A percentile compares a stretch with the other conserved stretches of the same genome.
phyloP scores from a whole-genome alignment of 2,888 invertebrate species.

The Drosophila ochracea region DNA sequence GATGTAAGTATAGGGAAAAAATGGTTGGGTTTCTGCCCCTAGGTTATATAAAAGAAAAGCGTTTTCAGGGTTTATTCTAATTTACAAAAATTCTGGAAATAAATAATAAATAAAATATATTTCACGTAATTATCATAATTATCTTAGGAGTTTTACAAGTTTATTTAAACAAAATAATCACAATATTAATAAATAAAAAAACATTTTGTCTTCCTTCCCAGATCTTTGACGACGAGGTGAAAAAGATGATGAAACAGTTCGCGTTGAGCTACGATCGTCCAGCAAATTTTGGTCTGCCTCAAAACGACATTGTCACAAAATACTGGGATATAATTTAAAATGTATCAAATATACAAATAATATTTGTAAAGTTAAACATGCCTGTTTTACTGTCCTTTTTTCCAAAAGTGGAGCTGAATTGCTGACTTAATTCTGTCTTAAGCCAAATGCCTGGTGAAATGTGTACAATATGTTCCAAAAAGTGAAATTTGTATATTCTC shows the following conservation, averaged over 20 bases:
- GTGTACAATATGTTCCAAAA: slow-evolving; percentile 5
- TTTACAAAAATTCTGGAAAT: background rate
- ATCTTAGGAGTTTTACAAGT: background rate
- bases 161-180: background rate
- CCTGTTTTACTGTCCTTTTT: slow-evolving; percentile 12
- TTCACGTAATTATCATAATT: background rate
- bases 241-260: slow-evolving; percentile 90
- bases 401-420: slow-evolving; percentile 30
- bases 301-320: slow-evolving; percentile 88
- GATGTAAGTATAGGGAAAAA: slow-evolving; percentile 85
- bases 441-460: slow-evolving; percentile 48
- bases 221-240: slow-evolving; percentile 92
- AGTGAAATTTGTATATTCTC: background rate
- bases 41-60: background rate
- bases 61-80: background rate
- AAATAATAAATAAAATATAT: background rate
- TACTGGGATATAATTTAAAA: slow-evolving; percentile 87
- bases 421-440: slow-evolving; percentile 42
- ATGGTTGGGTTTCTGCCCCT: background rate
- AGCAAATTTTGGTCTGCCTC: slow-evolving; percentile 87
- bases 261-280: slow-evolving; percentile 92
- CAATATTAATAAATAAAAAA: background rate
- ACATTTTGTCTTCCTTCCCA: slow-evolving; percentile 76
- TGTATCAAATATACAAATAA: background rate
- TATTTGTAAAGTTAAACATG: background rate